These are phyloP conservation scores for Hephaestus fuliginosus DNA, from an alignment of 2,797 vertebrate species.

Conservation along the genomic window DNA sequence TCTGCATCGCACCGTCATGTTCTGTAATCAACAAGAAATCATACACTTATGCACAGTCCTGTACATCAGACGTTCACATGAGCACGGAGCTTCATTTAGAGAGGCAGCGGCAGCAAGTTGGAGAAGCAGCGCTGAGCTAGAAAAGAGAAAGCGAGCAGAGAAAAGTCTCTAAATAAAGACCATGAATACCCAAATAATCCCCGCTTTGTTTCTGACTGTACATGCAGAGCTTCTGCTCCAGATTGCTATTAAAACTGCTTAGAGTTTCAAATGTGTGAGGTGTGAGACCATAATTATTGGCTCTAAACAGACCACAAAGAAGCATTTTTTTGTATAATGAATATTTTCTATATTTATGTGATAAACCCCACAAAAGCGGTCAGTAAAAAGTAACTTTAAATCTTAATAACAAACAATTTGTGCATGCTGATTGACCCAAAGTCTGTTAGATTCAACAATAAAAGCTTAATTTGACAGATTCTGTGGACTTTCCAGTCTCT, in stretches of 20 bases:
- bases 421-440: slow-evolving; percentile 21
- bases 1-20: slow-evolving; percentile 49
- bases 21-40: slow-evolving; percentile 51
- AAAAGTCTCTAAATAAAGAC: background rate
- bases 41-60: background rate
- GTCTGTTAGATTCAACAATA: slow-evolving; percentile 2
- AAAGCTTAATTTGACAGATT: slow-evolving; percentile 23
- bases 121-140: slow-evolving; percentile 4
- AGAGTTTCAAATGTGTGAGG: background rate
- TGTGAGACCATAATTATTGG: background rate
- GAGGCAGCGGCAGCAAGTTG: background rate
- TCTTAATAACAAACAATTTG: background rate
- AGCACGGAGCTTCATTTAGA: background rate
- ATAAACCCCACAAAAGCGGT: background rate
- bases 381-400: background rate
- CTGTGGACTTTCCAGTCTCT: slow-evolving; percentile 54
- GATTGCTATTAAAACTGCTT: slow-evolving; percentile 1
- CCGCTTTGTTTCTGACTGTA: background rate
- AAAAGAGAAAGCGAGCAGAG: slow-evolving; percentile 23
- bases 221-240: slow-evolving; percentile 12
- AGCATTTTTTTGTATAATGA: background rate
- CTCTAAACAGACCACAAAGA: background rate
- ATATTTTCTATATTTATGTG: background rate
- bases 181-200: background rate
- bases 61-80: background rate